A percentile compares a stretch with the other conserved stretches of the same genome.
phyloP scores from a whole-genome alignment of 1,140 invertebrate genomes.

The Pachypeltis micranthus region DNA sequence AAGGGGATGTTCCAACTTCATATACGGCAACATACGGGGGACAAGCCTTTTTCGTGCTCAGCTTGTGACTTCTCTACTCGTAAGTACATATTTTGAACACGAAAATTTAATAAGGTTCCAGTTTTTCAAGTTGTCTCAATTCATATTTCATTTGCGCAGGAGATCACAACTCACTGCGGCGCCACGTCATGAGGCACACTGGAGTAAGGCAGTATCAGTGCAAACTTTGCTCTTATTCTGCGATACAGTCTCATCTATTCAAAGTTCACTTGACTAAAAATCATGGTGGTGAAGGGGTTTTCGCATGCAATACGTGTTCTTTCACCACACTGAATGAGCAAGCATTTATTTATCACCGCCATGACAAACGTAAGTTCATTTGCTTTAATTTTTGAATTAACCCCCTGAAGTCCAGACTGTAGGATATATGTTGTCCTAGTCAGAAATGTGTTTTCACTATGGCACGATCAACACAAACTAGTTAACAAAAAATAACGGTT shows the following conservation, averaged over 20 bases:
- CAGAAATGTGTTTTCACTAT: no score
- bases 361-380: neutral
- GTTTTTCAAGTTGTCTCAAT: neutral
- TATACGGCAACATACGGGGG: constrained; percentile 58
- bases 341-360: constrained; percentile 15
- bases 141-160: no score
- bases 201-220: constrained; percentile 25
- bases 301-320: constrained; percentile 16
- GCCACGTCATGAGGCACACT: constrained; percentile 52
- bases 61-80: constrained; percentile 26
- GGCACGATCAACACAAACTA: no score
- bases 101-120: neutral
- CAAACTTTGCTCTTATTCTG: constrained; percentile 38
- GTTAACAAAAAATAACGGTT: no score
- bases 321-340: constrained; percentile 18
- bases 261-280: constrained; percentile 44
- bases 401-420: no score
- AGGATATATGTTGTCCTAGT: no score
- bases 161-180: constrained; percentile 68
- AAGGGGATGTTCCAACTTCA: constrained; percentile 56
- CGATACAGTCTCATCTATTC: constrained; percentile 53
- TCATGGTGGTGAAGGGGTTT: constrained; percentile 31
- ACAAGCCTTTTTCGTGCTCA: constrained; percentile 27
- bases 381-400: neutral
- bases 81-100: constrained; percentile 2